phyloP scores from a whole-genome alignment of 2,888 invertebrate species.

The Caenorhabditis uteleia region DNA sequence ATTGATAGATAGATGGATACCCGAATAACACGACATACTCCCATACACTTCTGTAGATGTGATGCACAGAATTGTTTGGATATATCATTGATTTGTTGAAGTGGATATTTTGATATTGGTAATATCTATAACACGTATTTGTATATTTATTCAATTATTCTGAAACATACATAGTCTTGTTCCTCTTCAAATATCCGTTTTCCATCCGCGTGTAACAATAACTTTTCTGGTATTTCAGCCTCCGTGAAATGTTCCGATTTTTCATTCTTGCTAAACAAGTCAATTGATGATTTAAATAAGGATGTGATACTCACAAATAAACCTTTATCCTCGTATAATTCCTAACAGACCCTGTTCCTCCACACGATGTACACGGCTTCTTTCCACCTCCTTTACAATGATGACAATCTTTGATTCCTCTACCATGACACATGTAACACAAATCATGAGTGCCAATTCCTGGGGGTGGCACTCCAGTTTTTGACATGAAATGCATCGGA shows the following conservation, averaged over 20 bases:
- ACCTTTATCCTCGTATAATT: constrained; percentile 66
- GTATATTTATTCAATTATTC: constrained; percentile 1
- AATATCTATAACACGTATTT: constrained; percentile 54
- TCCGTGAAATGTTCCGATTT: constrained; percentile 63
- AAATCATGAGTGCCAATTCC: constrained; percentile 68
- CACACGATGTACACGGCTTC: constrained; percentile 62
- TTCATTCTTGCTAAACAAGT: constrained; percentile 60
- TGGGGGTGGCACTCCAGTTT: constrained; percentile 69
- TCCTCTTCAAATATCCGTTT: constrained; percentile 61
- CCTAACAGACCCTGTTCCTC: constrained; percentile 64
- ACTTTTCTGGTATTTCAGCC: constrained; percentile 62
- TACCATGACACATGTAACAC: constrained; percentile 68
- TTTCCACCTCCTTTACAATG: constrained; percentile 69
- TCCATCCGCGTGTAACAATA: constrained; percentile 47
- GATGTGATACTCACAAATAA: constrained; percentile 61
- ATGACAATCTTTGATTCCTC: constrained; percentile 65
- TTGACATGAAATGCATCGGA: constrained; percentile 68
- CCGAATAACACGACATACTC: constrained; percentile 62
- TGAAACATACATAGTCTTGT: constrained; percentile 56
- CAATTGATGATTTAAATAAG: background rate
- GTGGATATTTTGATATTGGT: constrained; percentile 61
- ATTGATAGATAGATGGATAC: constrained; percentile 22
- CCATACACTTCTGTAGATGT: constrained; percentile 66
- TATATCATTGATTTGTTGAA: constrained; percentile 66
- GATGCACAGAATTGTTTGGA: constrained; percentile 63